Evolutionary conservation across 2,888 invertebrate species (phyloP).

Genomic region (Drosophila kanekoi): DNA sequence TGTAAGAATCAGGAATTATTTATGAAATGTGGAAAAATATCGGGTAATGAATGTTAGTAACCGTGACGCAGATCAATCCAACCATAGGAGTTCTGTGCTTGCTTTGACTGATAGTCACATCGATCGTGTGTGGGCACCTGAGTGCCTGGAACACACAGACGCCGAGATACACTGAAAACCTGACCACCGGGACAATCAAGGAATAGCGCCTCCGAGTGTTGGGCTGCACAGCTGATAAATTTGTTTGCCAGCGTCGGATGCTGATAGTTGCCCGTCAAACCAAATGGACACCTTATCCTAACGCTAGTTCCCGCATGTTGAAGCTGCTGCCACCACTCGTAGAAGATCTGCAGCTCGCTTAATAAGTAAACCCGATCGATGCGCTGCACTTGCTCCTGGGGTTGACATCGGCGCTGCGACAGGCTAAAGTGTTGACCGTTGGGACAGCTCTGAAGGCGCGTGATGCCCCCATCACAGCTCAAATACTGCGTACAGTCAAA

Average conservation of each 20-base stretch:
- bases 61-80: conserved; percentile 58
- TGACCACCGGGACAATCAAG: conserved; percentile 87
- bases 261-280: conserved; percentile 53
- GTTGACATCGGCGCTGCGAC: conserved; percentile 56
- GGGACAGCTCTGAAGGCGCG: conserved; percentile 87
- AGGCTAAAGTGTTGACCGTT: conserved; percentile 87
- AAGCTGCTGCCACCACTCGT: conserved; percentile 61
- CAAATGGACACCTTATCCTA: conserved; percentile 52
- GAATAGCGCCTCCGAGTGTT: conserved; percentile 86
- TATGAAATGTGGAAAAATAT: not conserved
- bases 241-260: conserved; percentile 87
- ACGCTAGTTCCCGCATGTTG: not conserved
- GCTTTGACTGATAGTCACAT: conserved; percentile 38
- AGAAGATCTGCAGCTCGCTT: conserved; percentile 43
- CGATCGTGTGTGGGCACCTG: conserved; percentile 84
- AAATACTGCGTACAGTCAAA: conserved; percentile 88
- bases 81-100: conserved; percentile 3
- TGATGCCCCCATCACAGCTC: conserved; percentile 88
- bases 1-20: conserved; percentile 38
- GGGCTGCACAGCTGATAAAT: conserved; percentile 87
- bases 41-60: conserved; percentile 55
- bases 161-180: conserved; percentile 84
- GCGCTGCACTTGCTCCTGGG: conserved; percentile 54
- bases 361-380: conserved; percentile 55
- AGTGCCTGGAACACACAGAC: conserved; percentile 86